phyloP scores from a whole-genome alignment of 2,113 vertebrate species.

The Ceyx melanurus region DNA sequence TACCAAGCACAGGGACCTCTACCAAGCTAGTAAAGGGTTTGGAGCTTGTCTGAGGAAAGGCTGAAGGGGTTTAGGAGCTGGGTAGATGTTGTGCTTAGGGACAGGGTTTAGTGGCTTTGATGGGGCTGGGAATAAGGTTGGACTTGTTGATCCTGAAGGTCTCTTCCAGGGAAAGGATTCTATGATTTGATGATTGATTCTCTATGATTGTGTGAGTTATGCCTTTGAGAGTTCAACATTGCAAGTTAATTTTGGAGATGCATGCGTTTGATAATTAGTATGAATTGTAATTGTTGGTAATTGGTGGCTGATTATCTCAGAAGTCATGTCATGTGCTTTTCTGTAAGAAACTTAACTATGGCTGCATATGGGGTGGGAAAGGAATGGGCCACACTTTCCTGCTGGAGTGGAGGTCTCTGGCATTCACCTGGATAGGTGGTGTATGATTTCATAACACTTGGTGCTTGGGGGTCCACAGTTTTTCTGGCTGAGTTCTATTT shows the following conservation, averaged over 20 bases:
- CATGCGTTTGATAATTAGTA: neutral
- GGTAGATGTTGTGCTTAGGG: too few relatives aligned
- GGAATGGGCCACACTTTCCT: neutral
- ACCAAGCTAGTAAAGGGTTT: too few relatives aligned
- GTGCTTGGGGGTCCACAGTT: fast-evolving
- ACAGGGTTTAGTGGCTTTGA: too few relatives aligned
- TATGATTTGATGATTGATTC: too few relatives aligned
- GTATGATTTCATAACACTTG: neutral
- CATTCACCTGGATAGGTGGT: neutral
- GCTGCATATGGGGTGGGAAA: neutral
- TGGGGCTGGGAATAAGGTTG: too few relatives aligned
- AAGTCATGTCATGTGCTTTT: neutral
- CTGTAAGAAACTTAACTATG: neutral
- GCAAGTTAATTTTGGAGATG: neutral
- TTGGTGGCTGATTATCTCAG: neutral
- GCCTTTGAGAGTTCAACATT: neutral
- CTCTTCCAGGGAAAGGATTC: too few relatives aligned
- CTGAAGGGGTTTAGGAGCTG: too few relatives aligned
- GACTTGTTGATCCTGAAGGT: too few relatives aligned
- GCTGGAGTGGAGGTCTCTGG: neutral
- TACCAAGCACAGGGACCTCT: neutral
- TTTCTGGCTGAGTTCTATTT: neutral
- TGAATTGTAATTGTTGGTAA: neutral
- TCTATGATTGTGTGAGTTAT: neutral
- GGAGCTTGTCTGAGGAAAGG: too few relatives aligned